Percentiles rank a stretch among this genome's conserved stretches.
phyloP scores from a whole-genome alignment of 30 jellyfish, hydroid and myxozoan species.

The Aurelia coerulea region DNA sequence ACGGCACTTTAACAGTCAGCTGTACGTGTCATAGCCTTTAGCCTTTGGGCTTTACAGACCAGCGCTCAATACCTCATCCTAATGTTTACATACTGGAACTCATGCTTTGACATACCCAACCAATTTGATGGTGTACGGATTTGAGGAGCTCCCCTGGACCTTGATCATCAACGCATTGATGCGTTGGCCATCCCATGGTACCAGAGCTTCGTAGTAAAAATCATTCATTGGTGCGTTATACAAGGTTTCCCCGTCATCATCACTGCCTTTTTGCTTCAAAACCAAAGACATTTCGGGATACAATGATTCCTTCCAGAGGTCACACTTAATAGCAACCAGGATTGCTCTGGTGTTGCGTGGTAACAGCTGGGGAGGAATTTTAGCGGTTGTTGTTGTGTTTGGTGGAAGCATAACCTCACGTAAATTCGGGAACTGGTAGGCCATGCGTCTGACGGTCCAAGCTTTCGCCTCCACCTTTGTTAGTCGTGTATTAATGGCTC shows the following conservation, averaged over 20 bases:
- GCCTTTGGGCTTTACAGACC: too few species aligned
- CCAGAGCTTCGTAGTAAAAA: neutral
- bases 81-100: neutral
- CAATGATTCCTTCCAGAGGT: constrained; percentile 30
- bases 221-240: constrained; percentile 42
- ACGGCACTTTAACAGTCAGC: too few species aligned
- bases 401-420: neutral
- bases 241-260: constrained; percentile 8
- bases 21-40: too few species aligned
- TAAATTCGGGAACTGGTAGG: constrained; percentile 15
- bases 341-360: constrained; percentile 49
- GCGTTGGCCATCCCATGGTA: constrained; percentile 35
- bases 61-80: too few species aligned
- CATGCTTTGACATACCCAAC: constrained; percentile 37
- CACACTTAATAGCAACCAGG: constrained; percentile 40
- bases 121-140: constrained; percentile 8
- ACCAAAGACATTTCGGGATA: neutral
- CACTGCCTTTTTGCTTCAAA: constrained; percentile 33
- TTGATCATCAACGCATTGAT: constrained; percentile 14
- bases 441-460: constrained; percentile 26
- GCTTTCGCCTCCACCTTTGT: neutral
- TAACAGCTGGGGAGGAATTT: constrained; percentile 9
- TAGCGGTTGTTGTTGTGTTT: neutral
- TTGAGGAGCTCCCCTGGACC: constrained; percentile 24
- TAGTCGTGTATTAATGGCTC: neutral